A percentile compares a stretch with the other conserved stretches of the same genome.
Conservation (phyloP, 2,797 vertebrate species). For the Cyprinella venusta region DNA sequence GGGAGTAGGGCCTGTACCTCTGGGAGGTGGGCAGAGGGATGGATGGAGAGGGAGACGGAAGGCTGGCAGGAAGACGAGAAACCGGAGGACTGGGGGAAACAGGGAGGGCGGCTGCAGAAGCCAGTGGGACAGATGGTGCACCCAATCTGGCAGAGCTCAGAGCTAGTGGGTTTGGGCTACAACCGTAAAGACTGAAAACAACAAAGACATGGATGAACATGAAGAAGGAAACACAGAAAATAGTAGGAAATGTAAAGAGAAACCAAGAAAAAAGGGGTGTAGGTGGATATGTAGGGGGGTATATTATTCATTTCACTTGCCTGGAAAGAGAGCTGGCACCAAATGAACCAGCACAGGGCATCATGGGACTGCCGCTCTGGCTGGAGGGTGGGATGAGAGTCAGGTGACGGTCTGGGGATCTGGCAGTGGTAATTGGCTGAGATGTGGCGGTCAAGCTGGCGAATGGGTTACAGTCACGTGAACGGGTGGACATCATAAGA, state of each 20-base stretch:
- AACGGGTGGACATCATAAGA: constrained; percentile 97
- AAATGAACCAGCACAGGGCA: constrained; percentile 87
- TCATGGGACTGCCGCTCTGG: constrained; percentile 91
- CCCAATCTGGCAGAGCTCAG: constrained; percentile 79
- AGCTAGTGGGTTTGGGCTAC: constrained; percentile 85
- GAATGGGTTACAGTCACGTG: constrained; percentile 93
- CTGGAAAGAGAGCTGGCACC: constrained; percentile 94
- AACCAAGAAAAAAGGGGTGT: not conserved
- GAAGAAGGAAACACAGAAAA: constrained; percentile 1
- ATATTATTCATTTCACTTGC: constrained; percentile 76
- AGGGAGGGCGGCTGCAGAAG: constrained; percentile 50
- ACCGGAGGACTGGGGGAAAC: constrained; percentile 73
- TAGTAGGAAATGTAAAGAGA: not conserved
- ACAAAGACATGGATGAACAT: constrained; percentile 24
- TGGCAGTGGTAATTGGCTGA: constrained; percentile 92
- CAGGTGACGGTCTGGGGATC: constrained; percentile 89
- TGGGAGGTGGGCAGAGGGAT: constrained; percentile 83
- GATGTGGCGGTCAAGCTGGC: constrained; percentile 97
- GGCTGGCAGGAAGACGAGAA: constrained; percentile 66
- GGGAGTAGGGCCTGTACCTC: constrained; percentile 88
- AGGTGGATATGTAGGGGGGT: not conserved
- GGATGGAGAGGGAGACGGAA: constrained; percentile 74
- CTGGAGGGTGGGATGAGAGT: constrained; percentile 85
- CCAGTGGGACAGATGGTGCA: constrained; percentile 73
- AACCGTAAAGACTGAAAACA: constrained; percentile 91